Conservation (phyloP, 1,140 invertebrate genomes). For the Bombus waltoni region DNA sequence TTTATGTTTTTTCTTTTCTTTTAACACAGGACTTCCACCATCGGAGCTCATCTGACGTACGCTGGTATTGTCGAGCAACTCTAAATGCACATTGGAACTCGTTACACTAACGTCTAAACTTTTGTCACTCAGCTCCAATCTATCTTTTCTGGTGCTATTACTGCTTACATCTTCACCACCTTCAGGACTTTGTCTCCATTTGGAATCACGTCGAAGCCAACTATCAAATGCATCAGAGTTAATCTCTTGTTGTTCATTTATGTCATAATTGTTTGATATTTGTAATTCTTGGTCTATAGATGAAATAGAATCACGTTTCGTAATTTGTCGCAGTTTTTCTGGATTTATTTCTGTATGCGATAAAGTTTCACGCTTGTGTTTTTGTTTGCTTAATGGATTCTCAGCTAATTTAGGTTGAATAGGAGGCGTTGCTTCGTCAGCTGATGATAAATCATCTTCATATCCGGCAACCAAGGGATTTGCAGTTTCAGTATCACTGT, state of each 20-base stretch:
- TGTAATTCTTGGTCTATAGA: conserved; percentile 79
- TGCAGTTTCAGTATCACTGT: conserved; percentile 89
- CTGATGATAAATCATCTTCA: conserved; percentile 93
- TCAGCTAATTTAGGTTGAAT: conserved; percentile 76
- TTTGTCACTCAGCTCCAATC: conserved; percentile 83
- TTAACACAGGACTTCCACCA: conserved; percentile 80
- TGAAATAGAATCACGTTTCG: conserved; percentile 78
- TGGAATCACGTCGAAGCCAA: conserved; percentile 84
- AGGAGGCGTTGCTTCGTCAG: conserved; percentile 81
- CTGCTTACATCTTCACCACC: conserved; percentile 85
- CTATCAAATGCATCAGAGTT: conserved; percentile 84
- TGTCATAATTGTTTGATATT: conserved; percentile 77
- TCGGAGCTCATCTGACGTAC: conserved; percentile 80
- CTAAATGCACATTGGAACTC: conserved; percentile 84
- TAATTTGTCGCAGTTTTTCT: conserved; percentile 54
- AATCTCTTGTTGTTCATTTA: conserved; percentile 80
- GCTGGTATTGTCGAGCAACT: conserved; percentile 82
- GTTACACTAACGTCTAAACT: conserved; percentile 83
- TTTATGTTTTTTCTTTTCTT: conserved; percentile 84
- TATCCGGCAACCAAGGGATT: conserved; percentile 95
- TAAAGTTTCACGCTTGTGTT: conserved; percentile 73
- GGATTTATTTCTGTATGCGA: conserved; percentile 66
- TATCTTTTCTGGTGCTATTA: conserved; percentile 79
- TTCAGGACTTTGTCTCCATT: conserved; percentile 85
- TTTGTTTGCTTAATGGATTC: conserved; percentile 80